A percentile compares a stretch with the other conserved stretches of the same genome.
Conservation (phyloP, 2,113 vertebrate genomes). For the Charina bottae region DNA sequence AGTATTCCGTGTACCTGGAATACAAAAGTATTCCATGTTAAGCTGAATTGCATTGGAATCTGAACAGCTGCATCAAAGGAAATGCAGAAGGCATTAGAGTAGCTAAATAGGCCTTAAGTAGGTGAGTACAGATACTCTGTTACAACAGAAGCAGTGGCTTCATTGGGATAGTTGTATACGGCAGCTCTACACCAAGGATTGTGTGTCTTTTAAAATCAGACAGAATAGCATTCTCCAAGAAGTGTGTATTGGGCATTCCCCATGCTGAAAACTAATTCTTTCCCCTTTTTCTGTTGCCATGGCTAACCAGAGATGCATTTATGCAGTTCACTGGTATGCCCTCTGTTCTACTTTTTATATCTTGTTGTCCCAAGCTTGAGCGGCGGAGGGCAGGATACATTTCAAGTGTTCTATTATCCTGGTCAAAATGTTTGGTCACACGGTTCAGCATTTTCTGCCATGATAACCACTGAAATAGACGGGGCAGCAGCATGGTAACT, state of each 20-base stretch:
- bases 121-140: background rate
- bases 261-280: background rate
- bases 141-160: background rate
- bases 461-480: background rate
- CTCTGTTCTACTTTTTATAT: background rate
- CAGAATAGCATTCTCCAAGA: background rate
- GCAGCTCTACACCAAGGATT: background rate
- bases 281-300: background rate
- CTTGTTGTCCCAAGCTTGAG: background rate
- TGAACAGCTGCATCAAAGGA: background rate
- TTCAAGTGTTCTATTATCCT: background rate
- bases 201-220: background rate
- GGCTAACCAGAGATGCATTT: background rate
- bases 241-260: background rate
- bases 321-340: background rate
- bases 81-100: background rate
- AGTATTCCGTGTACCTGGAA: no score
- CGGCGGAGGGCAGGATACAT: no score
- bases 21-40: background rate
- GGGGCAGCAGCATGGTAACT: background rate
- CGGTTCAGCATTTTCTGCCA: background rate
- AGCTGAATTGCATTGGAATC: background rate
- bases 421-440: background rate
- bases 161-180: background rate
- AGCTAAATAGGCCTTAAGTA: no score